Evolutionary conservation across 2,888 invertebrate species (phyloP), one percentile per base, ranked within the genome.

Genomic region (Gymnocheta viridis): DNA sequence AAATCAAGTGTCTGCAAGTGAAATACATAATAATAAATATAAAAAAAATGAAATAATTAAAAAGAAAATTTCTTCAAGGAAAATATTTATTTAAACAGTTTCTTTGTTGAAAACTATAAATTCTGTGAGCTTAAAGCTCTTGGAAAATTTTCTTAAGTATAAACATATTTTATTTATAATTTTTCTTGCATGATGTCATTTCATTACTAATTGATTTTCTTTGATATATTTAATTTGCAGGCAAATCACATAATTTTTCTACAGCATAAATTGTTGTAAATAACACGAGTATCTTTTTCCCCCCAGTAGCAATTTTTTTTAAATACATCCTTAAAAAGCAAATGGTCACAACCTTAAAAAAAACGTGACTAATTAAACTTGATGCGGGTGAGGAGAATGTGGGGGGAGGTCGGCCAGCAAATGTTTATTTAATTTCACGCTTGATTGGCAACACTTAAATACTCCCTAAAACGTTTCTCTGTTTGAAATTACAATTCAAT

Each of bases 331-430:
- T 51, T 14, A 51, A 51, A 54, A 17, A 32, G n/a, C n/a, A n/a
- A 22, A 14, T 54, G 22, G 38, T 47, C 22, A 32, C 17, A 51
- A 58, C n/a, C 19, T 47, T 51, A 32, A 64, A 54, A 64, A 54
- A 66, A 80, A 80, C 72, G 83, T 81, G 72, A 84, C 84, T 74
- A 81, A 84, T 84, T 81, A 81, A 81, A 51, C 27, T 51, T 58
- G 73, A 73, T 22, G 58, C 41, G 66, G 56, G 51, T 19, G 12
- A 2, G 0, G 10, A 7, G 41, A 2, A 19, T 0, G 41, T 10
- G 27, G 35, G 7, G 29, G 47, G 22, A n/a, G n/a, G n/a, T n/a
- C n/a, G 49, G 24, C 27, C 12, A 2, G 44, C 27, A n/a, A 22
- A 49, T 56, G 62, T 56, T 62, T 64, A 51, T 54, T 35, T 35